Evolutionary conservation across 2,113 vertebrate species (phyloP), one percentile per base, ranked within the genome.

Genomic region (Tringa solitaria): DNA sequence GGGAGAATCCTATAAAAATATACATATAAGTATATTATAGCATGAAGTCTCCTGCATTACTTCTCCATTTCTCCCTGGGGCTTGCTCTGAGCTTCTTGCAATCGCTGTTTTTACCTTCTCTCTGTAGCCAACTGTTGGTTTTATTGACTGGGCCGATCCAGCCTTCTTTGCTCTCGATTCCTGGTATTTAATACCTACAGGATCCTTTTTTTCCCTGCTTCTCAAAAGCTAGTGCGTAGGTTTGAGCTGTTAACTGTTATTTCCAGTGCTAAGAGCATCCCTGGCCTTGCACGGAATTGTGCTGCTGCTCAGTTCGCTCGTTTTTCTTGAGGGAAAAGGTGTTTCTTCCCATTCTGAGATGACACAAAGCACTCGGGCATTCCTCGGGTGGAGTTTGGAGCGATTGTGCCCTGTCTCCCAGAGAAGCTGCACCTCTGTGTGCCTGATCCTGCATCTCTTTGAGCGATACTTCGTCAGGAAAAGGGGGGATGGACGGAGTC

Each of bases 401-500:
- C 0, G 1, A 1, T 37, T 35, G 24, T 32, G n/a, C 27, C 10
- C 1, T 23, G 20, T 33, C 24, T 80, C 18, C 77, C 43, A 23
- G 63, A 57, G 60, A 35, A 83, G 72, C 41, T 70, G 33, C 5
- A 3, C n/a, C 61, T 43, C 70, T 60, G 19, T 60, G 19, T 45
- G 69, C 73, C 43, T 32, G 33, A 48, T 60, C 27, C 35, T 23
- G 0, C 35, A 1, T 43, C 84, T 19, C 4, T 23, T 30, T 21
- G 46, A 17, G 46, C 26, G 2, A 0, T 10, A 6, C 15, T 30
- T 39, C 27, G 24, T 48, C 45, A 45, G 61, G 54, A 22, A 46
- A 46, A 35, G 9, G 30, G 21, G 22, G 6, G 30, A 16, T 14
- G 60, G 53, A 4, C 0, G 1, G 39, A 33, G 10, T 27, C 54